Percentiles rank a stretch among this genome's conserved stretches.
Conservation (phyloP, 2,888 invertebrate species). For the Polia nebulosa region DNA sequence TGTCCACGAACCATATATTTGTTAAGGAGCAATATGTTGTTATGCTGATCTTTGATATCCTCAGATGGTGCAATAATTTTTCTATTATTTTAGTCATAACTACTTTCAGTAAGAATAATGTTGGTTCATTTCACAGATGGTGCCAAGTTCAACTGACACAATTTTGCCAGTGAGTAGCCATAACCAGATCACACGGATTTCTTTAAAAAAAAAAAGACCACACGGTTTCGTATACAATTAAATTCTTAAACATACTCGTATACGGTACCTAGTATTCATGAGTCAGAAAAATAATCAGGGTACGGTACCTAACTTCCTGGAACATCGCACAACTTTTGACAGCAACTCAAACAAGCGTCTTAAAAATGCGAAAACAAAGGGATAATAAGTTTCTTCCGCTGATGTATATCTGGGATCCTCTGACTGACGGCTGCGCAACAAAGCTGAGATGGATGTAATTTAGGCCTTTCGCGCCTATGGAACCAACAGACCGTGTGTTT, state of each 20-base stretch:
- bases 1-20: conserved; percentile 25
- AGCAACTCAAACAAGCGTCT: conserved; percentile 40
- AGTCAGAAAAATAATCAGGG: conserved; percentile 23
- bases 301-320: conserved; percentile 28
- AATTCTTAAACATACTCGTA: background rate
- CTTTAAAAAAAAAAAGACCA: no score
- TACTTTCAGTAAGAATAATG: background rate
- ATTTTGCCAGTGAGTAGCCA: background rate
- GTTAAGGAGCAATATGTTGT: background rate
- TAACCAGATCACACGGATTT: no score
- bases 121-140: background rate
- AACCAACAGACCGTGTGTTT: conserved; percentile 72
- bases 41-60: background rate
- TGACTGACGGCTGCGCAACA: conserved; percentile 67
- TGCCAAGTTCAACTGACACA: background rate
- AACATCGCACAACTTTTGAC: conserved; percentile 21
- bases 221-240: background rate
- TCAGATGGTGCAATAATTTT: background rate
- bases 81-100: background rate
- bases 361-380: conserved; percentile 72
- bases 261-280: background rate
- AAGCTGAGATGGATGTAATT: conserved; percentile 72
- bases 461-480: conserved; percentile 70
- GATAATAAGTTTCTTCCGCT: conserved; percentile 77
- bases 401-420: conserved; percentile 72